These are phyloP conservation scores for Mus musculus DNA, from an alignment of 2,113 vertebrate genomes.

Conservation along the genomic window DNA sequence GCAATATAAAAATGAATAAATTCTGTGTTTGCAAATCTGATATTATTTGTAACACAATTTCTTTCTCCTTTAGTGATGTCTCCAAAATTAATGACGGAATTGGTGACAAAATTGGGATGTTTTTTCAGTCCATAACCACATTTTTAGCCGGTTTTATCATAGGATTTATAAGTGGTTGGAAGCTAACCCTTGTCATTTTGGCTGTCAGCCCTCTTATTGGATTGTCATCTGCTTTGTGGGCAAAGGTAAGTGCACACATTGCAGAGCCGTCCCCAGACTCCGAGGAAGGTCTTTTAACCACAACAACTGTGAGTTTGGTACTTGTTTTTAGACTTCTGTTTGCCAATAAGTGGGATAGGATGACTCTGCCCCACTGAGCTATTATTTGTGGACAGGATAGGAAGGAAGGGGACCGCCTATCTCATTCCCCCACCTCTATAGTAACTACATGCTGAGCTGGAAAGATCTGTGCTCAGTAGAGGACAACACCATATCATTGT, in stretches of 20 bases:
- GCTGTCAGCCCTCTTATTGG: constrained; percentile 93
- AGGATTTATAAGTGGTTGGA: constrained; percentile 94
- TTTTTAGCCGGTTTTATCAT: constrained; percentile 91
- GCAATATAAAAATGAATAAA: not conserved
- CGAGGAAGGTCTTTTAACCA: not conserved
- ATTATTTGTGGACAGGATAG: not conserved
- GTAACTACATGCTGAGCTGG: not conserved
- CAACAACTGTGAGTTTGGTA: not conserved
- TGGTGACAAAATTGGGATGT: constrained; percentile 93
- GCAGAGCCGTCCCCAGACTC: not conserved
- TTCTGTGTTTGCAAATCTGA: constrained; percentile 37
- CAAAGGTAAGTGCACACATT: constrained; percentile 87
- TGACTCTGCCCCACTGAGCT: not conserved
- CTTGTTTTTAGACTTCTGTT: not conserved
- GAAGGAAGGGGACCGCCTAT: not conserved
- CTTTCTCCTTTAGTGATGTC: constrained; percentile 91
- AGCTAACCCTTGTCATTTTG: constrained; percentile 97
- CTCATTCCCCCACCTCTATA: not conserved
- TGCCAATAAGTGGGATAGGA: not conserved
- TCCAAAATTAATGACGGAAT: constrained; percentile 97
- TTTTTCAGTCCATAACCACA: constrained; percentile 90
- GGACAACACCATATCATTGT: not conserved
- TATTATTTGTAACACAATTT: constrained; percentile 58
- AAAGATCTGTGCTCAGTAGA: not conserved
- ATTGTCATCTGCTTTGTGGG: constrained; percentile 91